Percentiles rank a stretch among this genome's conserved stretches.
These are phyloP conservation scores for Miltochrista miniata DNA, from an alignment of 2,888 invertebrate species.

Conservation along the genomic window DNA sequence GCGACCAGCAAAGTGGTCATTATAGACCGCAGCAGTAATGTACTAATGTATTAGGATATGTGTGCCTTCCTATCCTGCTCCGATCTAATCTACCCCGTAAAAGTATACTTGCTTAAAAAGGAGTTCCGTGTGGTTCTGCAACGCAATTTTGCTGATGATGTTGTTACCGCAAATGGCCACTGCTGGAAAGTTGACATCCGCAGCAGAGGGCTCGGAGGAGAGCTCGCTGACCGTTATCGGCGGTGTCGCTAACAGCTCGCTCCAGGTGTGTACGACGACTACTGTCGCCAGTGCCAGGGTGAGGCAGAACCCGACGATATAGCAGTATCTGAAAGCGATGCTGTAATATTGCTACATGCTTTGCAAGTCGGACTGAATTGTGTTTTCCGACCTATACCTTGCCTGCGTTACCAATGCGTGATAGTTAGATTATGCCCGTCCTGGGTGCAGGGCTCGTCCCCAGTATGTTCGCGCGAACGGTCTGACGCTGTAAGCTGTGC, in stretches of 20 bases:
- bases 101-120: conserved; percentile 9
- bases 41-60: too few relatives aligned
- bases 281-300: conserved; percentile 8
- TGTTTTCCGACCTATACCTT: too few relatives aligned
- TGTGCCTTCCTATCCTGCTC: too few relatives aligned
- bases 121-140: conserved; percentile 16
- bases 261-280: not conserved
- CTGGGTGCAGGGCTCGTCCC: too few relatives aligned
- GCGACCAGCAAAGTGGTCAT: too few relatives aligned
- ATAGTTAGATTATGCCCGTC: too few relatives aligned
- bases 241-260: not conserved
- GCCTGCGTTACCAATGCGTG: too few relatives aligned
- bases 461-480: too few relatives aligned
- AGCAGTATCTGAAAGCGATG: not conserved
- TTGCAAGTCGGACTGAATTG: too few relatives aligned
- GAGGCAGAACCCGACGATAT: not conserved
- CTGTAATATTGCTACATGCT: not conserved
- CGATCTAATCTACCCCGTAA: too few relatives aligned
- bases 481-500: too few relatives aligned
- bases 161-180: conserved; percentile 78
- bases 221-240: conserved; percentile 20
- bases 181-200: conserved; percentile 82
- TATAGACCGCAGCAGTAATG: too few relatives aligned
- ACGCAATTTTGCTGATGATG: conserved; percentile 19
- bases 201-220: conserved; percentile 46